phyloP scores from a whole-genome alignment of 2,797 vertebrate species.

The Peromyscus melanophrys region DNA sequence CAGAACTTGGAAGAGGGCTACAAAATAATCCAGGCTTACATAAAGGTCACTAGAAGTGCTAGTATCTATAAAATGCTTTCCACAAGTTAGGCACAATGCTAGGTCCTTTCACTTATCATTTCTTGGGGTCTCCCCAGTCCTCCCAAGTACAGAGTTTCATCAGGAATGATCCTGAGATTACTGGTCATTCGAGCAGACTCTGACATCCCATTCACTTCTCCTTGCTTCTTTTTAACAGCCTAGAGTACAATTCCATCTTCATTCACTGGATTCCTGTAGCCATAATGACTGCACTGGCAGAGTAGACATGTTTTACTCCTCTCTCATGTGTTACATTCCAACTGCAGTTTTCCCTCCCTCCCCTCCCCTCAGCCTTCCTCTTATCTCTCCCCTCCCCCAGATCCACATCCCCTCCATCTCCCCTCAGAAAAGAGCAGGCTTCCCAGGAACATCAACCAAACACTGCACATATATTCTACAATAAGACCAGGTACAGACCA shows the following conservation, averaged over 20 bases:
- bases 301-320: not conserved
- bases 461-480: not conserved
- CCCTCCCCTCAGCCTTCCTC: not conserved
- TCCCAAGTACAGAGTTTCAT: constrained; percentile 16
- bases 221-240: constrained; percentile 33
- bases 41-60: not conserved
- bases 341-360: not conserved
- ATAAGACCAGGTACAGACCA: no score
- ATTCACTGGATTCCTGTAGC: constrained; percentile 37
- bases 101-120: constrained; percentile 1
- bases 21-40: constrained; percentile 21
- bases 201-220: not conserved
- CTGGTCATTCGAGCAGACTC: not conserved
- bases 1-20: not conserved
- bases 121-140: constrained; percentile 41
- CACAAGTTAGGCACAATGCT: not conserved
- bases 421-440: not conserved
- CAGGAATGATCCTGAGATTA: not conserved
- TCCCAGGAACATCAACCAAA: not conserved
- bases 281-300: constrained; percentile 35
- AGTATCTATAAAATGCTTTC: not conserved
- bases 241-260: constrained; percentile 36
- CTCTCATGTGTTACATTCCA: not conserved
- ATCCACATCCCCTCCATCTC: not conserved
- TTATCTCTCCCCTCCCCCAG: not conserved